Conservation (phyloP, 2,888 invertebrate species). For the Epirrhoe tristata region DNA sequence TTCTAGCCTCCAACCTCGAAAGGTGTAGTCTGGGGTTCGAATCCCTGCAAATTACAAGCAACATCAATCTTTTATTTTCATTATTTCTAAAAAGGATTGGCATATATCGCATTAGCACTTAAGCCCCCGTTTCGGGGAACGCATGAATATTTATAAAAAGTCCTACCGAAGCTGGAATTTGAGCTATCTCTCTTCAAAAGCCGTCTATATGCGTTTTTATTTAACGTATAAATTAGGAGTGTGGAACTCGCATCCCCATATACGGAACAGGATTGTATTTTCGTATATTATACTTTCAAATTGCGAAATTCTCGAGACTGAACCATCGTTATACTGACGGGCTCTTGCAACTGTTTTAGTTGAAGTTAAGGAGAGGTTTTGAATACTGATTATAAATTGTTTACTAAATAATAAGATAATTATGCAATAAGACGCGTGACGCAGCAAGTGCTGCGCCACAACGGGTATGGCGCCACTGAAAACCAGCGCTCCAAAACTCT, state of each 20-base stretch:
- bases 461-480: no score
- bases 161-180: constrained; percentile 39
- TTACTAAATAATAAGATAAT: no score
- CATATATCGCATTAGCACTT: constrained; percentile 11
- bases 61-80: neutral
- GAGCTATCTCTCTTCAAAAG: constrained; percentile 53
- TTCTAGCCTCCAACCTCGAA: no score
- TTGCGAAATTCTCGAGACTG: constrained; percentile 66
- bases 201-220: constrained; percentile 67
- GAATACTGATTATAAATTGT: neutral
- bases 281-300: constrained; percentile 80
- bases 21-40: no score
- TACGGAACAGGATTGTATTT: constrained; percentile 65
- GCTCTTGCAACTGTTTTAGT: constrained; percentile 53
- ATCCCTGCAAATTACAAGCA: neutral
- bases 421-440: no score
- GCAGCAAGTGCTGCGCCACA: no score
- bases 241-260: constrained; percentile 54
- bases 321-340: constrained; percentile 65
- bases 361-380: constrained; percentile 29
- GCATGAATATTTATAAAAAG: constrained; percentile 79
- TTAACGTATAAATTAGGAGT: constrained; percentile 76
- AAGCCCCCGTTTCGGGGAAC: constrained; percentile 35
- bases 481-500: no score
- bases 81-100: constrained; percentile 4